Base-by-base conservation (phyloP, 2,888 invertebrate genomes). In the Callimorpha dominula region DNA sequence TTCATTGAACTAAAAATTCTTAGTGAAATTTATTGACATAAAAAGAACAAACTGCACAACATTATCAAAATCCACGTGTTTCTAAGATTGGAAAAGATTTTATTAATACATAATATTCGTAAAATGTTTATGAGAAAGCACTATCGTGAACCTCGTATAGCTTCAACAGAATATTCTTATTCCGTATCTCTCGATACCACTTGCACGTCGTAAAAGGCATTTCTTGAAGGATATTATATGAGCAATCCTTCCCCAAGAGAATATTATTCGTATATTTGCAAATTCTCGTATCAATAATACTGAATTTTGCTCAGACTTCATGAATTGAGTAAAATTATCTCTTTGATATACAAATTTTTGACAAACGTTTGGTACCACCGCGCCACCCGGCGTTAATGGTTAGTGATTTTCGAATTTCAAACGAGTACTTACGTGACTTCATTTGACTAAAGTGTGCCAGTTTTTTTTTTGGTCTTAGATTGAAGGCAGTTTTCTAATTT, bases 261-360 rank as follows among this genome's bases (percentile, higher is more conserved):
- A 86, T 86, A 84, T 84, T 82, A 81, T 81, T 79, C 78, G 74
- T 81, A 80, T 86, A 86, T 86, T 86, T 85, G 80, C 77, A 80
- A 85, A 85, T 82, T 81, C 82, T 78, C 79, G 75, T 82, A 81
- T 81, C 85, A 82, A 84, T 86, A 83, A 80, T 77, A 78, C 75
- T 66, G 78, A 76, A 80, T 85, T 79, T 74, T 77, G 76, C 76
- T 73, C 71, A 75, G 71, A 75, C 65, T 67, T 75, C 62, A 76
- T 46, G 78, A 80, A 75, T 82, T 81, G 80, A 79, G 73, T 77
- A 60, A 73, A 78, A 65, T 68, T 72, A 78, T 77, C 79, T 78
- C 79, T 77, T 81, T 74, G 75, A 79, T 73, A 66, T 79, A 74
- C 54, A 72, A 72, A 75, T 72, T 82, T 81, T 68, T 8, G 42